Evolutionary conservation across 2,888 invertebrate species (phyloP), one percentile per base, ranked within the genome.

Genomic region (Ctenicera cuprea): DNA sequence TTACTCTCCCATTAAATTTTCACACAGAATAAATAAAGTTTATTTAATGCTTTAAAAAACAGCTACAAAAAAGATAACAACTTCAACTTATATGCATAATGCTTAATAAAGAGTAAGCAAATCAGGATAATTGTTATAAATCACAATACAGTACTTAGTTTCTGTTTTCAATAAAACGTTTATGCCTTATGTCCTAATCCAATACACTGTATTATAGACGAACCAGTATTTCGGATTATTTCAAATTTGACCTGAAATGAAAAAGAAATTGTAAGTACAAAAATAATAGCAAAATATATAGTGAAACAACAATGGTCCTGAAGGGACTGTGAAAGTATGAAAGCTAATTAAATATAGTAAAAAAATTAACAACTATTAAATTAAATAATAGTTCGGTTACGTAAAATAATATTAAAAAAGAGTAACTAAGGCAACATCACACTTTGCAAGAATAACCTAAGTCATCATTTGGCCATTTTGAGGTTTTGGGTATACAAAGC

Each of bases 241-340:
- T 83, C 84, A 84, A 90, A 90, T 76, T 88, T 87, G 0, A 86
- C 86, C 90, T 90, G 85, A 45, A 87, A 88, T 18, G 3, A 16
- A 4, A 45, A 45, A 54, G 0, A 20, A 73, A 65, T 72, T 50
- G 8, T 50, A 20, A 20, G 3, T 16, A 16, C 8, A 16, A 30
- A 7, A 50, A 30, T 37, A 18, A 14, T 16, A 16, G 9, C 18
- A 26, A 41, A 37, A 50, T n/a, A n/a, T n/a, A n/a, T n/a, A n/a
- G n/a, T n/a, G n/a, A n/a, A n/a, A n/a, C n/a, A n/a, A n/a, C n/a
- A n/a, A n/a, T n/a, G n/a, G n/a, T n/a, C n/a, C n/a, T n/a, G n/a
- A n/a, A n/a, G n/a, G n/a, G n/a, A n/a, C n/a, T n/a, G n/a, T n/a
- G n/a, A n/a, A n/a, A n/a, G n/a, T n/a, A n/a, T n/a, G n/a, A n/a